Conservation (phyloP, 2,888 invertebrate species). For the Ypsolopha sequella region DNA sequence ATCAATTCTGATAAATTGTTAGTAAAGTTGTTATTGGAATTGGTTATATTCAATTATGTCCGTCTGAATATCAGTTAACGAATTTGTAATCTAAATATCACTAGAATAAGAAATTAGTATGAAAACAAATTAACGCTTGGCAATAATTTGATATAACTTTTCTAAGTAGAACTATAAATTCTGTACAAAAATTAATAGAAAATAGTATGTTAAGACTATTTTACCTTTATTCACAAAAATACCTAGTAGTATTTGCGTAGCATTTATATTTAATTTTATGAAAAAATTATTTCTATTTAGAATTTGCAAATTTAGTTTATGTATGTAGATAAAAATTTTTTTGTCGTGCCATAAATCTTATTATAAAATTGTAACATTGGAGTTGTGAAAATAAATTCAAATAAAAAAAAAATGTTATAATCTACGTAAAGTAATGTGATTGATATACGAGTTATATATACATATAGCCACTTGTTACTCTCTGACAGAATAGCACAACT, state of each 20-base stretch:
- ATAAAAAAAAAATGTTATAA: conserved; percentile 47
- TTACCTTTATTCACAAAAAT: background rate
- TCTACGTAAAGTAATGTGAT: conserved; percentile 69
- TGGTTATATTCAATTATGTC: conserved; percentile 56
- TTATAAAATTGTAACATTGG: conserved; percentile 48
- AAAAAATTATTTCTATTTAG: background rate
- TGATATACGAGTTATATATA: conserved; percentile 30
- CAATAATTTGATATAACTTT: conserved; percentile 50
- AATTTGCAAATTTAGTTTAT: conserved; percentile 16
- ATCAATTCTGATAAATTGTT: conserved; percentile 41
- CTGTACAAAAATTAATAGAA: background rate
- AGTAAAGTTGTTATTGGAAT: conserved; percentile 53
- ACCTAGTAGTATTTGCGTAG: background rate
- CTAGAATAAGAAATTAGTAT: conserved; percentile 49
- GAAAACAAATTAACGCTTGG: conserved; percentile 55
- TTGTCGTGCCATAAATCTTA: conserved; percentile 60
- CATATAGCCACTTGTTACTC: conserved; percentile 62
- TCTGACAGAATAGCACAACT: conserved; percentile 52
- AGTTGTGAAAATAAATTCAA: conserved; percentile 64
- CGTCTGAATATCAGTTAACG: conserved; percentile 63
- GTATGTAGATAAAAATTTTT: conserved; percentile 29
- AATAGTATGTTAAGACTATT: background rate
- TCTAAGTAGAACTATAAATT: background rate
- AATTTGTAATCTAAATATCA: conserved; percentile 65
- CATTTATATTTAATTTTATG: background rate